Percentiles rank a stretch among this genome's conserved stretches.
phyloP scores from a whole-genome alignment of 2,113 vertebrate genomes.

The Xenus cinereus region DNA sequence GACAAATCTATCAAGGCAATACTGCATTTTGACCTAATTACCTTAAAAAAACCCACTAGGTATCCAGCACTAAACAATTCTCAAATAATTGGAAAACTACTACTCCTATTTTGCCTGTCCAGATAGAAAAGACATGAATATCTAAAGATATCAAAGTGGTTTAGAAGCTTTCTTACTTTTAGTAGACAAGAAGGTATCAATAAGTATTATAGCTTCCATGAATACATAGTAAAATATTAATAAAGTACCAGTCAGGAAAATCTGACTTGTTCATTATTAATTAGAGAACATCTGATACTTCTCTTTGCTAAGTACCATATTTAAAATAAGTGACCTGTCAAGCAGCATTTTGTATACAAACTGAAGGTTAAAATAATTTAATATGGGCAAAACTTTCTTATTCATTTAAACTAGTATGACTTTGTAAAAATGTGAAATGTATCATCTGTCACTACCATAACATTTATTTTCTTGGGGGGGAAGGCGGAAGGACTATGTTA shows the following conservation, averaged over 20 bases:
- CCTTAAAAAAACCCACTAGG: neutral
- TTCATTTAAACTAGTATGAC: neutral
- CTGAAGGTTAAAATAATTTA: constrained; percentile 16
- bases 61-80: neutral
- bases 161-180: neutral
- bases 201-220: neutral
- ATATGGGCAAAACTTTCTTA: neutral
- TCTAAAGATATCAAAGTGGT: neutral
- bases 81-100: neutral
- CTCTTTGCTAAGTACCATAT: constrained; percentile 3
- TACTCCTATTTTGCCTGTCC: neutral
- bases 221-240: constrained; percentile 16
- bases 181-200: constrained; percentile 1
- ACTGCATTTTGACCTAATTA: neutral
- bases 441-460: neutral
- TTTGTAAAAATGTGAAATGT: neutral
- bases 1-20: neutral
- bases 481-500: neutral
- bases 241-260: constrained; percentile 33
- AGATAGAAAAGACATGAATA: neutral
- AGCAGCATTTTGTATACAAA: constrained; percentile 16
- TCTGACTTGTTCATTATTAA: constrained; percentile 19
- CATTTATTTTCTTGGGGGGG: rapidly evolving
- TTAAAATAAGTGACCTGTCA: constrained; percentile 35
- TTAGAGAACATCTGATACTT: neutral